Percentiles rank a stretch among this genome's conserved stretches.
These are phyloP conservation scores for Drosophila neoperkinsi DNA, from an alignment of 2,888 invertebrate genomes.

Conservation along the genomic window DNA sequence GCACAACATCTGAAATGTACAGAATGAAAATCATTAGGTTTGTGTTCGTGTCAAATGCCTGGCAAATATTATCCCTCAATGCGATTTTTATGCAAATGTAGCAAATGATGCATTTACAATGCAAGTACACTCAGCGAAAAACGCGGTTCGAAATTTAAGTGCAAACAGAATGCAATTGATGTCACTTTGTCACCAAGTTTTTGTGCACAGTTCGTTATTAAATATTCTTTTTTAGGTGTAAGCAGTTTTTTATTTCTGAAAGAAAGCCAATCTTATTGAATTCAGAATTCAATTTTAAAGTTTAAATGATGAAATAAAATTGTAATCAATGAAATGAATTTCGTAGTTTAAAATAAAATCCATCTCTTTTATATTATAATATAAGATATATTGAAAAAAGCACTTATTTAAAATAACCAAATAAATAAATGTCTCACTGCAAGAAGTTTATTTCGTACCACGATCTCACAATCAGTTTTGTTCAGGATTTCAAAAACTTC, in stretches of 20 bases:
- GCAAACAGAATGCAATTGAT: neutral
- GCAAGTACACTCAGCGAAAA: constrained; percentile 12
- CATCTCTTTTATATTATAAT: too few relatives aligned
- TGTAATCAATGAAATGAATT: too few relatives aligned
- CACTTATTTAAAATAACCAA: too few relatives aligned
- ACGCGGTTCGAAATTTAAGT: neutral
- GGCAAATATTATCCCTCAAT: constrained; percentile 39
- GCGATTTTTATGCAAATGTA: constrained; percentile 62
- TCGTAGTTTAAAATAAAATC: too few relatives aligned
- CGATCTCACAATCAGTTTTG: neutral
- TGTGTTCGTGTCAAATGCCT: constrained; percentile 53
- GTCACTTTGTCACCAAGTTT: neutral
- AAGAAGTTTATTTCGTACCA: neutral
- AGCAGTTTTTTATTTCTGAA: too few relatives aligned
- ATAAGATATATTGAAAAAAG: too few relatives aligned
- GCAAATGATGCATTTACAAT: constrained; percentile 35
- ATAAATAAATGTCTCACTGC: neutral
- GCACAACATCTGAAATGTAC: constrained; percentile 72
- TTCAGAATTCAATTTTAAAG: too few relatives aligned
- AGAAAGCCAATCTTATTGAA: too few relatives aligned
- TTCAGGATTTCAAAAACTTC: neutral
- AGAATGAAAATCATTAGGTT: constrained; percentile 49
- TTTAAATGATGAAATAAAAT: too few relatives aligned
- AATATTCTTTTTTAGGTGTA: too few relatives aligned
- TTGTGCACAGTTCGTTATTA: neutral